Evolutionary conservation across 2,797 vertebrate genomes (phyloP).

Genomic region (Scomberomorus guttatus): DNA sequence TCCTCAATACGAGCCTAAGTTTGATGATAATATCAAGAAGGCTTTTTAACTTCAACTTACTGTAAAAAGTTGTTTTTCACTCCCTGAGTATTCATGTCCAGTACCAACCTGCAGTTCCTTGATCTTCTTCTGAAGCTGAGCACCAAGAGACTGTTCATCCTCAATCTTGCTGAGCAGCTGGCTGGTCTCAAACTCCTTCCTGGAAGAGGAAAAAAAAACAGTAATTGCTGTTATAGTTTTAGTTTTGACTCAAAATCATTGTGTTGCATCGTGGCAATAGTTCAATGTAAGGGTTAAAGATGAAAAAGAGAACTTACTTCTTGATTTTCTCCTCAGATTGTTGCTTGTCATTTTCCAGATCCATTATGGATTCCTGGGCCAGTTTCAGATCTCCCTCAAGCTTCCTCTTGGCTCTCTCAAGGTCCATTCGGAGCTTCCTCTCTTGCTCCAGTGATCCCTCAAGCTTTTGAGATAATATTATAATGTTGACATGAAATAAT

Average conservation of each 20-base stretch:
- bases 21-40: not conserved
- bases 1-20: no score
- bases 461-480: constrained; percentile 59
- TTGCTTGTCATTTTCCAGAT: constrained; percentile 79
- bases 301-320: constrained; percentile 76
- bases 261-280: not conserved
- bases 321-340: constrained; percentile 89
- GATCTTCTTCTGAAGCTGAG: constrained; percentile 81
- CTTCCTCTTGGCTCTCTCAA: not conserved
- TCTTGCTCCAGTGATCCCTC: no score
- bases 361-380: constrained; percentile 87
- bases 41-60: not conserved
- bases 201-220: constrained; percentile 46
- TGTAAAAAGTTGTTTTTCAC: not conserved
- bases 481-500: no score
- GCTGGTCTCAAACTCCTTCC: constrained; percentile 91
- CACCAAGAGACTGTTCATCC: constrained; percentile 85
- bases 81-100: not conserved
- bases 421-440: no score
- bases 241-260: no score
- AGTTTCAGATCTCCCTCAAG: constrained; percentile 91
- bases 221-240: no score
- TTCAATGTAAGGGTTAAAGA: no score
- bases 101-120: constrained; percentile 87
- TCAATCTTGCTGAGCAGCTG: constrained; percentile 88